These are phyloP conservation scores for Rhodophaea formosa DNA, from an alignment of 2,888 invertebrate species.

Conservation along the genomic window DNA sequence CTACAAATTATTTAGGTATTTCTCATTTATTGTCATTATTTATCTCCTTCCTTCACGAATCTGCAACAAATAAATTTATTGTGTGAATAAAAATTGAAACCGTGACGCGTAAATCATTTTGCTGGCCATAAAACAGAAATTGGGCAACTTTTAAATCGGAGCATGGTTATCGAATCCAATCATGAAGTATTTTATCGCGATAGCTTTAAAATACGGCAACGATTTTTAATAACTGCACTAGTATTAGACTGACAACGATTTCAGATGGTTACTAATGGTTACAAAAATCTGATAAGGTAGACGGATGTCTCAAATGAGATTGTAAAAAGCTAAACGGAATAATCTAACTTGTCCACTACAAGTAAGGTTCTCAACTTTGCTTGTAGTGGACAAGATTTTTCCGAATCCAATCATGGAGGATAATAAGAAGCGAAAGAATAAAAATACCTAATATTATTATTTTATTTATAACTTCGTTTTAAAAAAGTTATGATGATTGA, in stretches of 20 bases:
- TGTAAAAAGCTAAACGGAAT: no score
- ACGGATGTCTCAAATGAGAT: no score
- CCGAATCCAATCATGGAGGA: no score
- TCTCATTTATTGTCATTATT: conserved; percentile 41
- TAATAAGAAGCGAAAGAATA: no score
- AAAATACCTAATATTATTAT: no score
- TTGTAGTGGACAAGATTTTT: no score
- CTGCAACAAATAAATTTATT: conserved; percentile 55
- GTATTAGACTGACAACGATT: not conserved
- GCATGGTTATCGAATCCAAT: conserved; percentile 12
- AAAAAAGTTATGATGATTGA: no score
- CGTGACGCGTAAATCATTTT: conserved; percentile 20
- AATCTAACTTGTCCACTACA: no score
- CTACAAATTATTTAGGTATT: conserved; percentile 26
- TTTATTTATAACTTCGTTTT: no score
- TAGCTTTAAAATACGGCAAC: not conserved
- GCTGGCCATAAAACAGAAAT: conserved; percentile 7
- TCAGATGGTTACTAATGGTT: not conserved
- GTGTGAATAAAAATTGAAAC: conserved; percentile 19
- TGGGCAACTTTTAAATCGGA: conserved; percentile 1
- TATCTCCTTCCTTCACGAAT: conserved; percentile 42
- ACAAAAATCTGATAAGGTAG: not conserved
- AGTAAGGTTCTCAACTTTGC: no score
- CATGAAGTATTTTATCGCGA: conserved; percentile 13
- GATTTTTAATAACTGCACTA: not conserved